Evolutionary conservation across 1,140 invertebrate species (phyloP).

Genomic region (Papilio polyxenes): DNA sequence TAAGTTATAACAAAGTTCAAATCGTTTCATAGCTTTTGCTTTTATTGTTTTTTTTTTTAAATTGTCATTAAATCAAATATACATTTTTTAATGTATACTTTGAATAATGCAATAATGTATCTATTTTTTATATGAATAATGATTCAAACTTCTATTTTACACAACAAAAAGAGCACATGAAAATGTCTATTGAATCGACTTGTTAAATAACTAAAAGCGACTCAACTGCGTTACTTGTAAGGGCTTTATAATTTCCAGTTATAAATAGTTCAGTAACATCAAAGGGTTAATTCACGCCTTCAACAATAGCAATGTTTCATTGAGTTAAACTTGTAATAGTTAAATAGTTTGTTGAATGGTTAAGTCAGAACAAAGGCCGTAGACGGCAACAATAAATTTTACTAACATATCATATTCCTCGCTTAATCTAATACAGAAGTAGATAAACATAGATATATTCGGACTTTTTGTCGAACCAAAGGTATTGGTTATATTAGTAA

Average conservation of each 20-base stretch:
- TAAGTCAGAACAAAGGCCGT: conserved; percentile 5
- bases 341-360: background rate
- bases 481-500: too few relatives aligned
- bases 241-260: background rate
- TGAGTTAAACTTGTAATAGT: conserved; percentile 20
- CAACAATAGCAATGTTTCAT: conserved; percentile 12
- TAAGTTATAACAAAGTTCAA: background rate
- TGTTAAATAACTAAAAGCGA: too few relatives aligned
- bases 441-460: too few relatives aligned
- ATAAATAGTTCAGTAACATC: background rate
- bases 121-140: too few relatives aligned
- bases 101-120: too few relatives aligned
- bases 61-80: too few relatives aligned
- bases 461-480: too few relatives aligned
- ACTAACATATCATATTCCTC: background rate
- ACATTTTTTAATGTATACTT: too few relatives aligned
- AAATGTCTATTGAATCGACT: too few relatives aligned
- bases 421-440: background rate
- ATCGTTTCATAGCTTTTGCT: background rate
- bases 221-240: background rate
- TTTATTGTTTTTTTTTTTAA: background rate
- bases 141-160: too few relatives aligned
- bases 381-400: background rate
- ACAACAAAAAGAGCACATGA: too few relatives aligned
- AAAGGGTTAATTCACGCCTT: conserved; percentile 11